Evolutionary conservation across 2,113 vertebrate genomes (phyloP), one percentile per base, ranked within the genome.

Genomic region (Tragulus kanchil): DNA sequence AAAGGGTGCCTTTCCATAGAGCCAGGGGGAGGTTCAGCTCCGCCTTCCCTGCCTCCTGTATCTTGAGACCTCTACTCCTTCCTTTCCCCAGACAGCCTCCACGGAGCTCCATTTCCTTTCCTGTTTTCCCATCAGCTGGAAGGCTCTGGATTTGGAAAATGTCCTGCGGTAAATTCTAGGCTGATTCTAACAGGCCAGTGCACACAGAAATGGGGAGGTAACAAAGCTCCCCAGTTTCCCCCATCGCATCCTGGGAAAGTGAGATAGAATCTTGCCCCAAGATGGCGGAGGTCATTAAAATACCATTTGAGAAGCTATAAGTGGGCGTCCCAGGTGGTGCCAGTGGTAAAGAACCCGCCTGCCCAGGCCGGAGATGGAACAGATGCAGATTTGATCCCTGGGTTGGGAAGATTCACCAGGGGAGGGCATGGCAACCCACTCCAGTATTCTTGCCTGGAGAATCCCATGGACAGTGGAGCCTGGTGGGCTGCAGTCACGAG

Each of bases 61-160:
- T 52, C 71, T 83, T 89, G 61, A 28, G 6, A 56, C 31, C 17
- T 21, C n/a, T 26, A 42, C 12, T 31, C 36, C 14, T 91, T 90
- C 89, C 64, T 96, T 73, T 61, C 45, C 58, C 12, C 15, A 79
- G 17, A 94, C 16, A 89, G 61, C 15, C 56, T 88, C 45, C 82
- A 85, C 5, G 1, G 65, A 84, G 9, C 31, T 89, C 62, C n/a
- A 89, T 92, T 96, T 89, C 77, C 42, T 83, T 95, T 95, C 71
- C 69, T 78, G 69, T 86, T 96, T 94, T 92, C 31, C 75, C 56
- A 67, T 45, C 10, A 71, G 36, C 21, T 87, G 75, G 93, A 89
- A 94, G 85, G 42, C 90, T 95, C 93, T 96, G 56, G 48, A 87
- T 71, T 59, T 92, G 91, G 67, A 78, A 93, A 81, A 61, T 52